phyloP scores from a whole-genome alignment of 2,797 vertebrate species.

The Xyrichtys novacula region DNA sequence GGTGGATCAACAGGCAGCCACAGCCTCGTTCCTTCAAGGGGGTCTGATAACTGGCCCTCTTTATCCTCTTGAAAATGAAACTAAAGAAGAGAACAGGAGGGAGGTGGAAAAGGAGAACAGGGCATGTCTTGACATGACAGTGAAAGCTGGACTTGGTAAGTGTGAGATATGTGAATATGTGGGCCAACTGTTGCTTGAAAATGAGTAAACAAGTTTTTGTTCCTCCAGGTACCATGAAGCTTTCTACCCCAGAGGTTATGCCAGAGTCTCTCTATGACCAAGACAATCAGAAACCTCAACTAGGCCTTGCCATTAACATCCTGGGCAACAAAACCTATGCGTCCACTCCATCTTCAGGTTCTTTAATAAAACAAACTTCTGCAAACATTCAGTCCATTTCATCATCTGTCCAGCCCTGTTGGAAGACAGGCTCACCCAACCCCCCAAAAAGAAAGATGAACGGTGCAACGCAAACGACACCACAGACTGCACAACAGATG shows the following conservation, averaged over 20 bases:
- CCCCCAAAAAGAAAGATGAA: constrained; percentile 1
- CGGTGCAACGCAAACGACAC: constrained; percentile 1
- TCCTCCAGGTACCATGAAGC: constrained; percentile 41
- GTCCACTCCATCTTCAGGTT: constrained; percentile 15
- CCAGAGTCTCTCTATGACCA: constrained; percentile 17
- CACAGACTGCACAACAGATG: constrained; percentile 6
- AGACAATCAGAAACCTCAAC: constrained; percentile 30
- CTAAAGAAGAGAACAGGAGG: background rate
- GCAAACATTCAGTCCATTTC: constrained; percentile 17
- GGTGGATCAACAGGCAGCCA: constrained; percentile 34
- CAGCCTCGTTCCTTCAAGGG: constrained; percentile 45
- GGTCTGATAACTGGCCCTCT: constrained; percentile 13
- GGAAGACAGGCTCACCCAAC: background rate
- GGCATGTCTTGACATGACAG: background rate
- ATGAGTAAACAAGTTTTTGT: background rate
- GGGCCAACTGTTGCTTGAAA: background rate
- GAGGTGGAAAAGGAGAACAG: background rate
- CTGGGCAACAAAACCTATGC: background rate
- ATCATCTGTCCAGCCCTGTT: constrained; percentile 5
- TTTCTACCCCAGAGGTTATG: constrained; percentile 16
- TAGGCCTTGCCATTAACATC: background rate
- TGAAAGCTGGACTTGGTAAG: background rate
- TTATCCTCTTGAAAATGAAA: background rate
- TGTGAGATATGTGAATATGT: constrained; percentile 1
- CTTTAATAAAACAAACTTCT: constrained; percentile 15